Percentiles rank a stretch among this genome's conserved stretches.
phyloP scores from a whole-genome alignment of 2,797 vertebrate genomes.

The Myripristis murdjan region DNA sequence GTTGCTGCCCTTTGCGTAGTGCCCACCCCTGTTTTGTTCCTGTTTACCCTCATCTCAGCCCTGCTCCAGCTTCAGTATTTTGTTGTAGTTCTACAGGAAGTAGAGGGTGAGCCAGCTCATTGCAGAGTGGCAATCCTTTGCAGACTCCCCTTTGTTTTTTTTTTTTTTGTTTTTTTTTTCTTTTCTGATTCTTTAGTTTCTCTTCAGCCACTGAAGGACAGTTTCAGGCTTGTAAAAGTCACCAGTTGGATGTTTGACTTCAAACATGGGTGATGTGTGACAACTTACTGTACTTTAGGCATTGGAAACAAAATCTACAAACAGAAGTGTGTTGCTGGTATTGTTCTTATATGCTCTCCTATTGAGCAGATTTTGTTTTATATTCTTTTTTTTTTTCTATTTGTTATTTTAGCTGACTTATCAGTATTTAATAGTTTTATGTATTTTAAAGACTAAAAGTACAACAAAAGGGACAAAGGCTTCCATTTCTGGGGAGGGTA shows the following conservation, averaged over 20 bases:
- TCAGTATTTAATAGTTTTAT: constrained; percentile 87
- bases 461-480: constrained; percentile 73
- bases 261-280: constrained; percentile 33
- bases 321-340: constrained; percentile 54
- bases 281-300: constrained; percentile 47
- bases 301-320: constrained; percentile 54
- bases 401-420: constrained; percentile 79
- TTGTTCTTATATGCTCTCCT: constrained; percentile 68
- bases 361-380: constrained; percentile 49
- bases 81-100: constrained; percentile 28
- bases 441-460: constrained; percentile 74
- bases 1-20: constrained; percentile 17
- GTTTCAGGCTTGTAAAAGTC: constrained; percentile 20
- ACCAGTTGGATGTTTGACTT: constrained; percentile 39
- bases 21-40: constrained; percentile 16
- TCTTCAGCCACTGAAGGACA: constrained; percentile 47
- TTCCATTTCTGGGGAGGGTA: constrained; percentile 69
- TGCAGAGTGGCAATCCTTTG: constrained; percentile 22
- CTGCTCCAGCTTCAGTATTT: constrained; percentile 19
- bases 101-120: constrained; percentile 20
- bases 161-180: too few species aligned
- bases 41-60: constrained; percentile 18
- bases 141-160: constrained; percentile 11
- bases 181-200: constrained; percentile 10
- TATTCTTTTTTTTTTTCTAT: constrained; percentile 44